Conservation (phyloP, 2,113 vertebrate species). For the Cyphomyrus discorhynchus region DNA sequence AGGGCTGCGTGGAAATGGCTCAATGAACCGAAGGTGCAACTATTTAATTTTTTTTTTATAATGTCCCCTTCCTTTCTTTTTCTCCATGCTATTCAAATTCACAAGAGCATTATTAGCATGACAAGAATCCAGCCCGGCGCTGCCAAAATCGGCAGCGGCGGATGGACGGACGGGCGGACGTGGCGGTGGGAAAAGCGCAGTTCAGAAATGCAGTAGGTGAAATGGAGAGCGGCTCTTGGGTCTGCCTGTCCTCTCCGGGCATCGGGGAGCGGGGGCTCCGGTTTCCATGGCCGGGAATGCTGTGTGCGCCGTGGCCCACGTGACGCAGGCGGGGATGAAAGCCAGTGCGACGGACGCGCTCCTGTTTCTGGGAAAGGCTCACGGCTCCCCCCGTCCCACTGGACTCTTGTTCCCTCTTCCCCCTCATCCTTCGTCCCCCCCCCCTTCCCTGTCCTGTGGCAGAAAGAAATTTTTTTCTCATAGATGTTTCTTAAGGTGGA, state of each 20-base stretch:
- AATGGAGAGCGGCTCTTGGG: not conserved
- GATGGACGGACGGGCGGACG: not conserved
- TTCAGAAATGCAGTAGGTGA: not conserved
- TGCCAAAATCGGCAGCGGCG: not conserved
- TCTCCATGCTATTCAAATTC: not conserved
- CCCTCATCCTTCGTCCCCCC: not conserved
- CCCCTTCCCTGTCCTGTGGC: slow-evolving; percentile 9
- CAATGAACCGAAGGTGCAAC: not conserved
- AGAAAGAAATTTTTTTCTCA: slow-evolving; percentile 8
- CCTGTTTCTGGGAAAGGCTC: slow-evolving; percentile 28
- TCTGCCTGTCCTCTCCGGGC: not conserved
- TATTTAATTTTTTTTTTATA: not conserved
- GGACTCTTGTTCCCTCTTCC: not conserved
- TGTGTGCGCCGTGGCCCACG: not conserved
- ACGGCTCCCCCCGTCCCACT: not conserved
- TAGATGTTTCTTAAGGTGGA: slow-evolving; percentile 13
- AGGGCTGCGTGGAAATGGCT: not conserved
- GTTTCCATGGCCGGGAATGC: not conserved
- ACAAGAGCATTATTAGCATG: not conserved
- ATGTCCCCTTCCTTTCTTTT: not conserved
- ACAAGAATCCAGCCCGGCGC: not conserved
- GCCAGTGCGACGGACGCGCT: not conserved
- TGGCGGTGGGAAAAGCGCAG: not conserved
- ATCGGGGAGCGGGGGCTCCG: not conserved
- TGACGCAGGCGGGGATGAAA: not conserved